These are phyloP conservation scores for Coracias cyanogaster DNA, from an alignment of 2,797 vertebrate genomes.

Conservation along the genomic window DNA sequence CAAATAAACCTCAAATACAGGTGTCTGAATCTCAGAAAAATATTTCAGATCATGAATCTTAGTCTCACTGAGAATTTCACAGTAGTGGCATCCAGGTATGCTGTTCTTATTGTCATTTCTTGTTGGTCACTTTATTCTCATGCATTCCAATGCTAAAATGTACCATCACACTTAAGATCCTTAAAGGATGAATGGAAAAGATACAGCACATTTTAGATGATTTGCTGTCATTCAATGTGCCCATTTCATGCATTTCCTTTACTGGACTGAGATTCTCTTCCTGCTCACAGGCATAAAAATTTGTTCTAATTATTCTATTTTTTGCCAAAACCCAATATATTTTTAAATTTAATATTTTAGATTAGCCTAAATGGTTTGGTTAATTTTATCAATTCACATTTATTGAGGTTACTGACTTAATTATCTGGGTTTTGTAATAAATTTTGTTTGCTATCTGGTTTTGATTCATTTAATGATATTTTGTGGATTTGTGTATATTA, in stretches of 20 bases:
- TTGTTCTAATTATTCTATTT: not conserved
- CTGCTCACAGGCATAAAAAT: not conserved
- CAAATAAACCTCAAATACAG: not conserved
- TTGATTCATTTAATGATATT: not conserved
- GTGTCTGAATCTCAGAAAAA: not conserved
- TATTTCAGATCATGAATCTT: not conserved
- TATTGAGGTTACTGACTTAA: not conserved
- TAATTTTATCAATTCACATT: not conserved
- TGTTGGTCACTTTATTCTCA: not conserved
- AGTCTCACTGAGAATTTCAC: not conserved
- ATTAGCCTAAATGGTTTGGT: not conserved
- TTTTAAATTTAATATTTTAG: not conserved
- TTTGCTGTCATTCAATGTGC: not conserved
- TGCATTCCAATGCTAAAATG: not conserved
- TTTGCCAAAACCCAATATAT: not conserved
- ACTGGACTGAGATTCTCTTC: not conserved
- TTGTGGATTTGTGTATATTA: not conserved
- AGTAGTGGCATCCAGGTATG: not conserved
- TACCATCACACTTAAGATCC: not conserved
- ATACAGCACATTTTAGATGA: not conserved
- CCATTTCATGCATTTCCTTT: not conserved
- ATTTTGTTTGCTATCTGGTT: not conserved
- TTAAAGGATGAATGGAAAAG: not conserved
- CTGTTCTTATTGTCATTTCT: not conserved
- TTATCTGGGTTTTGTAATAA: not conserved